These are phyloP conservation scores for Atherinosoma microstoma DNA, from an alignment of 2,797 vertebrate species.

Conservation along the genomic window DNA sequence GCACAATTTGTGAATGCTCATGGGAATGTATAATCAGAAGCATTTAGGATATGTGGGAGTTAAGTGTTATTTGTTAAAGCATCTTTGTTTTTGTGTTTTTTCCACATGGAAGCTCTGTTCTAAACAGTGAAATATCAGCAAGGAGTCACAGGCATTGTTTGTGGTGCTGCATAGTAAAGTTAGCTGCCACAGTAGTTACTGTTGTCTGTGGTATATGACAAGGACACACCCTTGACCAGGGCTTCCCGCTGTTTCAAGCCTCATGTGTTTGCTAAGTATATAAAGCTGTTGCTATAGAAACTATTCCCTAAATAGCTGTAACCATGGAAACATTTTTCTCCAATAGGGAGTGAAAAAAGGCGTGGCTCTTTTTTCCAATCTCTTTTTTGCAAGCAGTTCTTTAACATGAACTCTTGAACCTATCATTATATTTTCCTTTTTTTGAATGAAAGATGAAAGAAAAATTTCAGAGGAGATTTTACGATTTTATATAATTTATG, in stretches of 20 bases:
- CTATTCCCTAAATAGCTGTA: conserved; percentile 65
- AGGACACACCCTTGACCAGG: conserved; percentile 21
- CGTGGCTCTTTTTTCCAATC: not conserved
- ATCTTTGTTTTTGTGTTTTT: conserved; percentile 4
- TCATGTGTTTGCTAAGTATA: conserved; percentile 50
- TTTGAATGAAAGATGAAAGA: conserved; percentile 38
- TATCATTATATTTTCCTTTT: conserved; percentile 17
- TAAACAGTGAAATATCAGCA: conserved; percentile 10
- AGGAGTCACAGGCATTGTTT: conserved; percentile 14
- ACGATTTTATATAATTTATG: conserved; percentile 7
- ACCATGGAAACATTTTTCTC: conserved; percentile 76
- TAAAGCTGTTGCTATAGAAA: conserved; percentile 79
- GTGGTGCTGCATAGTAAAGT: conserved; percentile 11
- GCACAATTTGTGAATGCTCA: conserved; percentile 44
- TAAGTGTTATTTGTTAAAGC: conserved; percentile 45
- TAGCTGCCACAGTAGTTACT: conserved; percentile 15
- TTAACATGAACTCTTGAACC: conserved; percentile 71
- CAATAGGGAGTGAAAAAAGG: conserved; percentile 29
- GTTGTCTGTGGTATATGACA: conserved; percentile 28
- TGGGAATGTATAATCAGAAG: conserved; percentile 48
- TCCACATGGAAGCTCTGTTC: not conserved
- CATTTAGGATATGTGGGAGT: conserved; percentile 46
- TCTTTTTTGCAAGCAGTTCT: conserved; percentile 18
- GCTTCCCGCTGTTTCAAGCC: conserved; percentile 36
- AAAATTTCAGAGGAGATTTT: not conserved